Evolutionary conservation across 2,797 vertebrate species (phyloP).

Genomic region (Enteromius radiatus): DNA sequence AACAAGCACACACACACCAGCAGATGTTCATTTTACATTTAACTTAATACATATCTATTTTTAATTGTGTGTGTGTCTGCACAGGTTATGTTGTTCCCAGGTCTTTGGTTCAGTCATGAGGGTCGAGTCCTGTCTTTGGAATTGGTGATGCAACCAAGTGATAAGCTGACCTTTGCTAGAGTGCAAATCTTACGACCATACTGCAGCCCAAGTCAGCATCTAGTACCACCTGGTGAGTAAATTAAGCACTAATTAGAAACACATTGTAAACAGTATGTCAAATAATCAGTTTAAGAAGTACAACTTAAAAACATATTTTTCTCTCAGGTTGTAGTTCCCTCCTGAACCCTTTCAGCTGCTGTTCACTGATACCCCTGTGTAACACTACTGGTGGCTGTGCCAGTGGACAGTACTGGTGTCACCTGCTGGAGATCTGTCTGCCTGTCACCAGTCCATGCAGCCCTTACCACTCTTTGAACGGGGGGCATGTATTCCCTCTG

Average conservation of each 20-base stretch:
- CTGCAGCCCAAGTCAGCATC: slow-evolving; percentile 77
- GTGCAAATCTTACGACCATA: slow-evolving; percentile 82
- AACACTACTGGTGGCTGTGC: slow-evolving; percentile 81
- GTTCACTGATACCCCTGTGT: slow-evolving; percentile 74
- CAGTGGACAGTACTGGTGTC: slow-evolving; percentile 80
- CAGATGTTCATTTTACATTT: too few species aligned
- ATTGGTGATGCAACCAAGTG: slow-evolving; percentile 73
- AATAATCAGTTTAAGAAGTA: background rate
- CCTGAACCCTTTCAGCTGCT: slow-evolving; percentile 80
- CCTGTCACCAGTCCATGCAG: slow-evolving; percentile 75
- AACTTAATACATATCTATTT: too few species aligned
- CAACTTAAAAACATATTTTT: background rate
- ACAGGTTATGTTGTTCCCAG: slow-evolving; percentile 84
- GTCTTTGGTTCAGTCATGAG: slow-evolving; percentile 82
- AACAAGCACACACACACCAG: too few species aligned
- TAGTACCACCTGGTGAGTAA: slow-evolving; percentile 79
- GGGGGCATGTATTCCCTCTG: slow-evolving; percentile 60
- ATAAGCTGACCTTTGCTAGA: slow-evolving; percentile 65
- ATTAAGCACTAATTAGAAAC: background rate
- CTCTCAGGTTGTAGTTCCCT: slow-evolving; percentile 76
- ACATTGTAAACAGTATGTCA: background rate
- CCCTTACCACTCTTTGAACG: slow-evolving; percentile 66
- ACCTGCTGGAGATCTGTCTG: slow-evolving; percentile 78
- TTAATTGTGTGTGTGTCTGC: background rate
- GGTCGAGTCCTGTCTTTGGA: slow-evolving; percentile 76